Evolutionary conservation across 1,140 invertebrate genomes (phyloP), one percentile per base, ranked within the genome.

Genomic region (Macrocentrus cingulum): DNA sequence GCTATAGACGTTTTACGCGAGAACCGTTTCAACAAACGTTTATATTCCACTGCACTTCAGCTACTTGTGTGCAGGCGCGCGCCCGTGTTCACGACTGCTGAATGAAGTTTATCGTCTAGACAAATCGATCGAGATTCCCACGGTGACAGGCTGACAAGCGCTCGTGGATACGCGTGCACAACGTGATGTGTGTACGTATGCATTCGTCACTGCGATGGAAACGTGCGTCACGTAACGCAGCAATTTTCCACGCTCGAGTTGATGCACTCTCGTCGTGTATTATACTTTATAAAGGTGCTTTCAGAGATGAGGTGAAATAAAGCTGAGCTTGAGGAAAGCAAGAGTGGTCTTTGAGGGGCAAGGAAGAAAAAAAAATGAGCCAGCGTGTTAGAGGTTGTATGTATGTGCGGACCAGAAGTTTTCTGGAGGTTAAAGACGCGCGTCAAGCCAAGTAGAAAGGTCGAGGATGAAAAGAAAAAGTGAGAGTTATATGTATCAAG

Each of bases 1-100:
- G 55, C 62, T 66, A 66, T 68, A 60, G 56, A 65, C 56, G 51
- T 65, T 60, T 68, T 66, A 64, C 56, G 56, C 49, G 22, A 25
- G 45, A 52, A n/a, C 60, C 36, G 37, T 61, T 60, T 53, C 53
- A 54, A 51, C 50, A 41, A 29, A 29, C 13, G 7, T 39, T n/a
- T 61, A 63, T 61, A 61, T 61, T 61, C 42, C 60, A 39, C 9
- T 51, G 45, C 56, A 46, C 53, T 65, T 56, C 16, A n/a, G 15
- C n/a, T 48, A 20, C 52, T 25, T 34, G 41, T 39, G 13, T 23
- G 11, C 19, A n/a, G 2, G 18, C 50, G 19, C 41, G 51, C 45
- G 39, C 45, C 53, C 22, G 19, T 18, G 13, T 41, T 46, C 58
- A 49, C 58, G 51, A 55, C 22, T 42, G 29, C 20, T 57, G 60